Evolutionary conservation across 2,113 vertebrate species (phyloP).

Genomic region (Pelecanus crispus): DNA sequence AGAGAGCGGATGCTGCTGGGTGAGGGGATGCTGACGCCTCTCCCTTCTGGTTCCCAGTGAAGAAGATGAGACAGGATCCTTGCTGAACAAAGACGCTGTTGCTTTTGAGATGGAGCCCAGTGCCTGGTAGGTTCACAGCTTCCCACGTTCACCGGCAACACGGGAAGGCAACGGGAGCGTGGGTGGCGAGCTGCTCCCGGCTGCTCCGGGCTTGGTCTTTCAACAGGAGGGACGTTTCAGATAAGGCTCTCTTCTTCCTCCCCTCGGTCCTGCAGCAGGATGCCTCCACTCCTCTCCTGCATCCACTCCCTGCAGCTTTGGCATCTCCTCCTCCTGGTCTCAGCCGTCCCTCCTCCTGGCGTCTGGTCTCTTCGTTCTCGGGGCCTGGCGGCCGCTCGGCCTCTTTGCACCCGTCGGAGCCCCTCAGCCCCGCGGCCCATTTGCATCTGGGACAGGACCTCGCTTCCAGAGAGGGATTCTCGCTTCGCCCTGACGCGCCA

Average conservation of each 20-base stretch:
- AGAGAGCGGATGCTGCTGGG: fast-evolving
- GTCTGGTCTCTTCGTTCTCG: constrained; percentile 65
- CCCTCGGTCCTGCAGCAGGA: not conserved
- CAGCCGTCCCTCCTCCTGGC: constrained; percentile 46
- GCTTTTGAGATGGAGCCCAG: constrained; percentile 63
- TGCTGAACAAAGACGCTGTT: constrained; percentile 36
- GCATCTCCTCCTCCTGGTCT: constrained; percentile 68
- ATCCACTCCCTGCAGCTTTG: constrained; percentile 68
- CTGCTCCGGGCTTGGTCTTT: not conserved
- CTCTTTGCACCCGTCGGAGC: constrained; percentile 72
- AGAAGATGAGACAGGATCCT: constrained; percentile 66
- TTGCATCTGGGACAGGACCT: constrained; percentile 74
- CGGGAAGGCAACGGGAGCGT: not conserved
- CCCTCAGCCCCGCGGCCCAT: constrained; percentile 60
- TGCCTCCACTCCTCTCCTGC: constrained; percentile 62
- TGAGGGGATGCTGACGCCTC: not conserved
- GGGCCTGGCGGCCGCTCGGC: constrained; percentile 54
- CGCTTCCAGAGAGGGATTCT: constrained; percentile 59
- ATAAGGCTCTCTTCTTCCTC: not conserved
- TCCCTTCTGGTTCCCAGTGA: constrained; percentile 61
- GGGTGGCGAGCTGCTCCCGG: not conserved
- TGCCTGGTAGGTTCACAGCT: constrained; percentile 69
- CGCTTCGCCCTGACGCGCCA: not conserved
- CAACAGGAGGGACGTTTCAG: not conserved
- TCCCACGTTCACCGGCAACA: not conserved